A percentile compares a stretch with the other conserved stretches of the same genome.
These are phyloP conservation scores for Argynnis bischoffii DNA, from an alignment of 2,888 invertebrate genomes.

Conservation along the genomic window DNA sequence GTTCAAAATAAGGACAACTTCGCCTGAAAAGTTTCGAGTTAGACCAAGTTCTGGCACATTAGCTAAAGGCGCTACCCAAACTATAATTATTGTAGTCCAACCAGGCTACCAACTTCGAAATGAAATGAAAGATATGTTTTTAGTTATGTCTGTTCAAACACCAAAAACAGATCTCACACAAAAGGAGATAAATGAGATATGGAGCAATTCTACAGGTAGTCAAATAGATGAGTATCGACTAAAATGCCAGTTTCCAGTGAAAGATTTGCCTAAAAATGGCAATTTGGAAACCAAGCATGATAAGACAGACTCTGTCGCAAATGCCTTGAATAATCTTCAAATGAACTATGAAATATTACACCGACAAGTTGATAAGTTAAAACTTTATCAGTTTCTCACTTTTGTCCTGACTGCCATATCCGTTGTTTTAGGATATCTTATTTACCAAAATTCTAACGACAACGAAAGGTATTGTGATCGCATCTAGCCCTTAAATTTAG, in stretches of 20 bases:
- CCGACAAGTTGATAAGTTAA: constrained; percentile 59
- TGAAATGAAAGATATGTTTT: constrained; percentile 91
- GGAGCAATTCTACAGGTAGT: constrained; percentile 85
- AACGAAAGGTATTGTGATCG: constrained; percentile 61
- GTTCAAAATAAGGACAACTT: constrained; percentile 95
- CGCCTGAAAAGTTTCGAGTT: constrained; percentile 97
- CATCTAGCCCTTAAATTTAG: constrained; percentile 64
- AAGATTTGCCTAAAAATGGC: constrained; percentile 63
- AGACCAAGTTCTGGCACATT: constrained; percentile 93
- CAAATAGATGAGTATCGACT: constrained; percentile 88
- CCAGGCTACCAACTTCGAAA: constrained; percentile 86
- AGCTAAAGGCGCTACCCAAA: constrained; percentile 83
- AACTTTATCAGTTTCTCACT: constrained; percentile 62
- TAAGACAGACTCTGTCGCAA: constrained; percentile 88
- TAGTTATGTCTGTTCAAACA: constrained; percentile 91
- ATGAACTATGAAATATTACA: constrained; percentile 60
- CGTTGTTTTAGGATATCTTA: constrained; percentile 59
- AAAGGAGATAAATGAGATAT: constrained; percentile 87
- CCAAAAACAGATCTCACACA: constrained; percentile 80
- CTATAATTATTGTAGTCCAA: constrained; percentile 88
- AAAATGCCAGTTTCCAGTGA: constrained; percentile 84
- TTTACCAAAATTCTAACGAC: constrained; percentile 59
- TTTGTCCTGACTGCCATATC: constrained; percentile 58
- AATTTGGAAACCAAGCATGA: constrained; percentile 71
- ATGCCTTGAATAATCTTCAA: constrained; percentile 81